A percentile compares a stretch with the other conserved stretches of the same genome.
Evolutionary conservation across 2,113 vertebrate species (phyloP).

Genomic region (Phoxinus phoxinus): DNA sequence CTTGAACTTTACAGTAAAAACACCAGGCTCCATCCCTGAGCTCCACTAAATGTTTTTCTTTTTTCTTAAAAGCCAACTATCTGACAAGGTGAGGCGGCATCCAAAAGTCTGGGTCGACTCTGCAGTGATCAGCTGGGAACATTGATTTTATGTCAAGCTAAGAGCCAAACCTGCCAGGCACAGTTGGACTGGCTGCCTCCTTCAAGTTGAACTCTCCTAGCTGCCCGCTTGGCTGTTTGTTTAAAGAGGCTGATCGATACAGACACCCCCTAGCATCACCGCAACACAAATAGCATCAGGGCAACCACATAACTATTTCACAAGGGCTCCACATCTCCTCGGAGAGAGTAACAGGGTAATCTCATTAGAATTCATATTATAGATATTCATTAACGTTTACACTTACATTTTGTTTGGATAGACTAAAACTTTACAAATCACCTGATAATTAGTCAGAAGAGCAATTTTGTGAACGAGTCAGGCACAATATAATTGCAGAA

Average conservation of each 20-base stretch:
- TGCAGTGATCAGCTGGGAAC: conserved; percentile 30
- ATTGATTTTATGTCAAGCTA: conserved; percentile 59
- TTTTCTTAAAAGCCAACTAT: conserved; percentile 38
- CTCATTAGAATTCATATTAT: not conserved
- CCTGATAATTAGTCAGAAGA: too few species aligned
- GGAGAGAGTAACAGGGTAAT: not conserved
- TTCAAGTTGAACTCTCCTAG: conserved; percentile 18
- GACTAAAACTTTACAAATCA: not conserved
- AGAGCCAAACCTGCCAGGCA: conserved; percentile 46
- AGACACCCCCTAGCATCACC: conserved; percentile 8
- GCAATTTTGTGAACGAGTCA: not conserved
- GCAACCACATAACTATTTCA: conserved; percentile 16
- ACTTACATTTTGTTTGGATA: not conserved
- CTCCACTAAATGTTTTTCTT: conserved; percentile 44
- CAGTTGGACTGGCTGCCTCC: conserved; percentile 34
- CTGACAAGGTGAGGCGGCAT: conserved; percentile 30
- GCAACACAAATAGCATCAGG: not conserved
- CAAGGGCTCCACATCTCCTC: conserved; percentile 20
- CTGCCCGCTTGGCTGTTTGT: not conserved
- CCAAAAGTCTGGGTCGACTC: conserved; percentile 8
- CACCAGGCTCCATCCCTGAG: conserved; percentile 25
- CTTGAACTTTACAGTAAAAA: conserved; percentile 30
- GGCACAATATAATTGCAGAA: not conserved
- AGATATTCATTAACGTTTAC: not conserved
- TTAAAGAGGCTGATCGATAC: conserved; percentile 47